Evolutionary conservation across 2,113 vertebrate genomes (phyloP), one percentile per base, ranked within the genome.

Genomic region (Zosterops hypoxanthus): DNA sequence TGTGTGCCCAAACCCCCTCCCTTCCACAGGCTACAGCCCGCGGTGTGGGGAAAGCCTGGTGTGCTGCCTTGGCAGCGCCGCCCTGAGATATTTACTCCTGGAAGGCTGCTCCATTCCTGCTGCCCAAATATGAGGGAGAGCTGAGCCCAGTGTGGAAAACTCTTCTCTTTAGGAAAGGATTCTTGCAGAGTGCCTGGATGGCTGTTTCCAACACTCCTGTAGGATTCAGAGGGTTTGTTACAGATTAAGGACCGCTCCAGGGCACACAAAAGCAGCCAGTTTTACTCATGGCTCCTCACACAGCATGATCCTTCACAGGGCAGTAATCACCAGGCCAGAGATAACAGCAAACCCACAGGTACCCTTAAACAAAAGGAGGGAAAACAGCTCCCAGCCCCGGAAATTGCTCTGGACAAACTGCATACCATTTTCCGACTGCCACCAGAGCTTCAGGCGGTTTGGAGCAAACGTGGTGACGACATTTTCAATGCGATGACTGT

Each of bases 351-450:
- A 92, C 24, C 59, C 53, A 11, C 56, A 68, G 85, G 75, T 88
- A 77, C 49, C 72, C 73, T 77, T 82, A 88, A 96, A 95, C 87
- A 92, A 95, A 93, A 82, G 64, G n/a, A 81, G 49, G 42, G 69
- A 66, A 73, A 68, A 50, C 52, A 72, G 34, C 61, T 90, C 59
- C 60, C 68, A 28, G 70, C 23, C 41, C 44, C 18, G 39, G 56
- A 81, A 92, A 85, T 19, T 76, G 53, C 85, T 89, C 86, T 1
- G 63, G 59, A 75, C 46, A 73, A 97, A 71, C 34, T 18, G 57
- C 98, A 63, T 97, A 99, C 99, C 99, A 55, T 99, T 99, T 98
- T 99, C 99, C 0, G 99, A 99, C 92, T 99, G 99, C 99, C 99
- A 99, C 99, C 99, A 99, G 63, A 99, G 99, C 97, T 99, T 99